These are phyloP conservation scores for Himalopsyche anomala DNA, from an alignment of 2,888 invertebrate genomes.

Conservation along the genomic window DNA sequence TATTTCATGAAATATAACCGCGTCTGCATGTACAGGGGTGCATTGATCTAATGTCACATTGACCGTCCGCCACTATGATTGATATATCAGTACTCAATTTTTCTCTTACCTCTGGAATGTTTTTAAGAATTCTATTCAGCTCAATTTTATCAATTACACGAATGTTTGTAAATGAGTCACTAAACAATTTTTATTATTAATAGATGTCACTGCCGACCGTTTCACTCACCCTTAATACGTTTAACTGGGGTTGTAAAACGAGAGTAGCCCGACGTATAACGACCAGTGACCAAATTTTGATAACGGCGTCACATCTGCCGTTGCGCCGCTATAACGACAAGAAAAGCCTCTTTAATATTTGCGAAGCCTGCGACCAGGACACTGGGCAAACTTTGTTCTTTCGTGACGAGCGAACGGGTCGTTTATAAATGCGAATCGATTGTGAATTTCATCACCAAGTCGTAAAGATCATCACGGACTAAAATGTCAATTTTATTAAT, in stretches of 20 bases:
- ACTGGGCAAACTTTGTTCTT: not conserved
- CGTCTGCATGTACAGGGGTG: too few species aligned
- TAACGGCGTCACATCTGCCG: slow-evolving; percentile 24
- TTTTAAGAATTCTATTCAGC: too few species aligned
- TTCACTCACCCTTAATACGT: not conserved
- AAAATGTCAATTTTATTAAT: too few species aligned
- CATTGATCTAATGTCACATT: too few species aligned
- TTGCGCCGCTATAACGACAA: slow-evolving; percentile 4
- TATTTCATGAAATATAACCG: too few species aligned
- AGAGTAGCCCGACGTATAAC: not conserved
- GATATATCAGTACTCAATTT: too few species aligned
- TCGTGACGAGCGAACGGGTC: not conserved
- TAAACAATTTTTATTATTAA: too few species aligned
- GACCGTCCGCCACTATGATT: too few species aligned
- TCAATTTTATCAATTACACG: not conserved
- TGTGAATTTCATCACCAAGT: not conserved
- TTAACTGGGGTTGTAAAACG: not conserved
- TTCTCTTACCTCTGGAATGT: too few species aligned
- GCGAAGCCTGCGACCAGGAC: slow-evolving; percentile 5
- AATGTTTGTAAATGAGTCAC: too few species aligned
- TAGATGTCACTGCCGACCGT: too few species aligned
- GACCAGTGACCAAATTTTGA: slow-evolving; percentile 15
- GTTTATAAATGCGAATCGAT: not conserved
- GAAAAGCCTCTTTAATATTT: slow-evolving; percentile 19
- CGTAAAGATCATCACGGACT: too few species aligned